These are phyloP conservation scores for Barnardius zonarius DNA, from an alignment of 2,113 vertebrate species.

Conservation along the genomic window DNA sequence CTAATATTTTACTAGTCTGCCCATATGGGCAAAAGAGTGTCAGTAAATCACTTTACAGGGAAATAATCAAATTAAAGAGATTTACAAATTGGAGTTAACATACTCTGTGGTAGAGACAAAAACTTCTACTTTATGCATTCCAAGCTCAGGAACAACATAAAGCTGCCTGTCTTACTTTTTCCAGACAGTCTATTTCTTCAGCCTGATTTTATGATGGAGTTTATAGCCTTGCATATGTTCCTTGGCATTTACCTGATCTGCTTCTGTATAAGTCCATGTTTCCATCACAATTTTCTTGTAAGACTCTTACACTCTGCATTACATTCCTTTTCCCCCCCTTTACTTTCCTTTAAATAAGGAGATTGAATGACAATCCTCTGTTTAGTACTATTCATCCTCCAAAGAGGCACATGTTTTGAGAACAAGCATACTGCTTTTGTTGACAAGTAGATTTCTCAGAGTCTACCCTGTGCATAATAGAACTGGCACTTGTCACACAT, in stretches of 20 bases:
- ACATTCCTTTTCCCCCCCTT: rapidly evolving
- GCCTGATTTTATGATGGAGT: not conserved
- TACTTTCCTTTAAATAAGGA: not conserved
- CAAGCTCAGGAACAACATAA: not conserved
- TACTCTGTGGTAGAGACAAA: not conserved
- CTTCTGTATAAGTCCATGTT: not conserved
- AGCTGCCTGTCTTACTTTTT: not conserved
- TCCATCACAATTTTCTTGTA: not conserved
- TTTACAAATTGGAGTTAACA: not conserved
- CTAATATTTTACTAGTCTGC: not conserved
- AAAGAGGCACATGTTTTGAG: not conserved
- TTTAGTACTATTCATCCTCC: not conserved
- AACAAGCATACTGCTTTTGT: rapidly evolving
- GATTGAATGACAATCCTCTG: not conserved
- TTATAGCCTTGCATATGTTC: not conserved
- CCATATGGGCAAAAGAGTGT: not conserved
- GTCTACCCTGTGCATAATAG: rapidly evolving
- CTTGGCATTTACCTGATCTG: not conserved
- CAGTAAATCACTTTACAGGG: not conserved
- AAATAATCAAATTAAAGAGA: not conserved
- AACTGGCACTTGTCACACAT: not conserved
- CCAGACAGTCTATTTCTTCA: not conserved
- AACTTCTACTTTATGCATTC: not conserved
- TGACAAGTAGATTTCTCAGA: not conserved
- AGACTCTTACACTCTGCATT: not conserved